Evolutionary conservation across 2,888 invertebrate species (phyloP).

Genomic region (Tenthredo scrophulariae): DNA sequence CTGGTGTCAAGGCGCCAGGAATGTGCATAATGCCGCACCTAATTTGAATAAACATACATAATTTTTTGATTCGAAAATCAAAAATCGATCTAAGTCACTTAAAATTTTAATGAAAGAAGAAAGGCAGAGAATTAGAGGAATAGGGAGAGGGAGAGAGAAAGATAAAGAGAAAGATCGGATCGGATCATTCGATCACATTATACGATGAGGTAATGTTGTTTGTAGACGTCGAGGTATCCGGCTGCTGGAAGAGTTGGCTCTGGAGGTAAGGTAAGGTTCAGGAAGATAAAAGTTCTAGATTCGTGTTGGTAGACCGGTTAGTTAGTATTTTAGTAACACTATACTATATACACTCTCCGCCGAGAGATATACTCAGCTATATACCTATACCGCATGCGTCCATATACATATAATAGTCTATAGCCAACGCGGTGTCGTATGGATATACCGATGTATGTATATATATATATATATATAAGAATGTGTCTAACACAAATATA

Average conservation of each 20-base stretch:
- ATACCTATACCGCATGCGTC: background rate
- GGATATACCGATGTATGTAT: background rate
- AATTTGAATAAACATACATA: too few species aligned
- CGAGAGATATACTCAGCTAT: background rate
- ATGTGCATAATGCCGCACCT: background rate
- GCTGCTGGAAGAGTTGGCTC: constrained; percentile 9
- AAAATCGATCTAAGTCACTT: background rate
- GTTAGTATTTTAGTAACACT: constrained; percentile 48
- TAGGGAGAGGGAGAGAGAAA: constrained; percentile 54
- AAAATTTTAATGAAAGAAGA: background rate
- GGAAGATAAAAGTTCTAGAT: constrained; percentile 27
- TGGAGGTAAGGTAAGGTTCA: background rate
- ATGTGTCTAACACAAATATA: background rate
- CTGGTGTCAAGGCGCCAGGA: background rate
- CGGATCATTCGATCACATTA: constrained; percentile 55
- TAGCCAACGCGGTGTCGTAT: background rate
- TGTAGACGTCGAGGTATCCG: constrained; percentile 1
- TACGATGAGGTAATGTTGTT: constrained; percentile 46
- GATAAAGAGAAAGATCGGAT: constrained; percentile 51
- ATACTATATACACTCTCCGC: background rate
- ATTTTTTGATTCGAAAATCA: background rate
- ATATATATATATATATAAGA: background rate
- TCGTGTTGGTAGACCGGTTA: constrained; percentile 39
- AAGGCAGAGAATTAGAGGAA: too few species aligned
- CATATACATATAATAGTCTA: background rate